Percentiles rank a stretch among this genome's conserved stretches.
Evolutionary conservation across 1,140 invertebrate genomes (phyloP).

Genomic region (Megalonaias nervosa): DNA sequence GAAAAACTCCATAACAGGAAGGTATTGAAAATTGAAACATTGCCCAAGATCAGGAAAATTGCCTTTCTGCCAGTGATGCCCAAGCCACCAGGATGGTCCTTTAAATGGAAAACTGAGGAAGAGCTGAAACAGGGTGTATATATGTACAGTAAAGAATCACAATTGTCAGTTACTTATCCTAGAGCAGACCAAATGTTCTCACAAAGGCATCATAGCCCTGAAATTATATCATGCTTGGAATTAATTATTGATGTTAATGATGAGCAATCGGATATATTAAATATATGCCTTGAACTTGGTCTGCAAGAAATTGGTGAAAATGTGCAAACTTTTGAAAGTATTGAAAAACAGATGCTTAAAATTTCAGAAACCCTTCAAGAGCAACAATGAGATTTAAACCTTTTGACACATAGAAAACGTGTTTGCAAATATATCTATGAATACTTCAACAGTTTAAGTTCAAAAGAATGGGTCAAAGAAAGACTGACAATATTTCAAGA

Average conservation of each 20-base stretch:
- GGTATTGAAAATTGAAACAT: neutral
- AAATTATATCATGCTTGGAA: neutral
- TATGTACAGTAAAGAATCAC: neutral
- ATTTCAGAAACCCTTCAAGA: too few species aligned
- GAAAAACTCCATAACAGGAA: neutral
- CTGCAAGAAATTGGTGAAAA: too few species aligned
- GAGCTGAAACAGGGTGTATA: neutral
- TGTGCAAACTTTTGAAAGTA: too few species aligned
- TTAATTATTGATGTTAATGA: neutral
- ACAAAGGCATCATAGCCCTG: neutral
- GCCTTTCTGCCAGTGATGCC: conserved; percentile 33
- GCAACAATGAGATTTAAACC: too few species aligned
- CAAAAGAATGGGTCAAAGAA: neutral
- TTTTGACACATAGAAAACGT: too few species aligned
- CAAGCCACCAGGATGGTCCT: conserved; percentile 33
- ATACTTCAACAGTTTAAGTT: too few species aligned
- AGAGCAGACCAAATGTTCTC: neutral
- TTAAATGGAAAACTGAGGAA: conserved; percentile 29
- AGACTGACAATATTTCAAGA: neutral
- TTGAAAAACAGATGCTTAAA: too few species aligned
- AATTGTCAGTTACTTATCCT: neutral
- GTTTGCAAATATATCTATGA: too few species aligned
- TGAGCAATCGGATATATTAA: neutral
- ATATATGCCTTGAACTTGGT: too few species aligned
- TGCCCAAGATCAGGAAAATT: neutral